phyloP scores from a whole-genome alignment of 2,797 vertebrate genomes.

The Melanotaenia trifasciata region DNA sequence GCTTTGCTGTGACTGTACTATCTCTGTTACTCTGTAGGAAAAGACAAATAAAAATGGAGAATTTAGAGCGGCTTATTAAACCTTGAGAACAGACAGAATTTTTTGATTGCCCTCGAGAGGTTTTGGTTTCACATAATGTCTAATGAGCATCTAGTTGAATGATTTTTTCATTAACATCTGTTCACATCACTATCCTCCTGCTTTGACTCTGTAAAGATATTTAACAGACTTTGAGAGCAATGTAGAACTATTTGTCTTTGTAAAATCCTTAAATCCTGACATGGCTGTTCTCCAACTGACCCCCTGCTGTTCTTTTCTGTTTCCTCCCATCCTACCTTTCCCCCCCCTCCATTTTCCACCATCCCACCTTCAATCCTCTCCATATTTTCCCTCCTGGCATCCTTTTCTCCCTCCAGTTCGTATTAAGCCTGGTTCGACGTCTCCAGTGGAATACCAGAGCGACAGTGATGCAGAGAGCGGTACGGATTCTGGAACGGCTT shows the following conservation, averaged over 20 bases:
- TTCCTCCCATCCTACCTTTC: neutral
- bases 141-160: slow-evolving; percentile 47
- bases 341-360: neutral
- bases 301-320: slow-evolving; percentile 48
- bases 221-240: neutral
- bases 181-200: neutral
- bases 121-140: slow-evolving; percentile 41
- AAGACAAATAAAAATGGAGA: neutral
- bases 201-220: slow-evolving; percentile 19
- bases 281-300: slow-evolving; percentile 51
- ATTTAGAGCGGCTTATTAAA: slow-evolving; percentile 9
- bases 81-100: slow-evolving; percentile 1
- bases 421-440: slow-evolving; percentile 90
- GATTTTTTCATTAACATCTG: slow-evolving; percentile 47
- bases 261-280: slow-evolving; percentile 46
- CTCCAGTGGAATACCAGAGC: slow-evolving; percentile 91
- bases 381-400: neutral
- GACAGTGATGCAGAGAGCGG: slow-evolving; percentile 92
- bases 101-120: slow-evolving; percentile 14
- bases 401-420: slow-evolving; percentile 81
- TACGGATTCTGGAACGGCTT: slow-evolving; percentile 87
- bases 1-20: neutral
- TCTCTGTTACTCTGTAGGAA: neutral
- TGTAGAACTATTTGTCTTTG: slow-evolving; percentile 38
- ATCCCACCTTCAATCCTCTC: neutral